Base-by-base conservation (phyloP, 1,140 invertebrate genomes). In the Drosophila suzukii region DNA sequence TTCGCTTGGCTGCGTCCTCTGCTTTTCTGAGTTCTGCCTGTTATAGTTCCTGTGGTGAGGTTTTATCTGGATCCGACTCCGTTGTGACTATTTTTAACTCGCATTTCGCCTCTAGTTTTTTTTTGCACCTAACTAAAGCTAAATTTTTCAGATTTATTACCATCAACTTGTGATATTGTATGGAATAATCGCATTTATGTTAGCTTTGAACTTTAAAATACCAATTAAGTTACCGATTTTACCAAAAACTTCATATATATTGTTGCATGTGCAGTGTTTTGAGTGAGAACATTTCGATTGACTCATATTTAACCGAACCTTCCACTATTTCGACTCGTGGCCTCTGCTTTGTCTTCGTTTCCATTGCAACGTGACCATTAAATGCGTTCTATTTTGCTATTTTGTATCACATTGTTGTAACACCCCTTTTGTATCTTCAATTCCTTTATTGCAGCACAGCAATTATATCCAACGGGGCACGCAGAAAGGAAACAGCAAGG, bases 371-470 rank as follows among this genome's bases (percentile, higher is more conserved):
- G 41, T 71, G 67, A 55, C 41, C 44, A 41, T 24, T 5, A 61
- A 62, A 51, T 51, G 30, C 20, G 20, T 65, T 68, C 5, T 49
- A 41, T 39, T 70, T 57, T 49, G 10, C 10, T 47, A 67, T 4
- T 67, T 41, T 15, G 17, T 62, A 5, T 12, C n/a, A 8, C 65
- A 43, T 67, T 50, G 36, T 44, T 51, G 36, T 65, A 53, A 53
- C 38, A 34, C 49, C 49, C 13, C 12, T 15, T 36, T 53, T n/a
- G 30, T 20, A 13, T 39, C 12, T 38, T 47, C 11, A 8, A 8
- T 15, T 71, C 7, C 46, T 71, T 34, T 39, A 17, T 72, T 72
- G 51, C 68, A 72, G 68, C 65, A 57, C 65, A 57, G 47, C 43
- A 36, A 58, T 43, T 50, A 20, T 39, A 15, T 30, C 51, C 44